A percentile compares a stretch with the other conserved stretches of the same genome.
Evolutionary conservation across 2,113 vertebrate species (phyloP).

Genomic region (Dinomys branickii): DNA sequence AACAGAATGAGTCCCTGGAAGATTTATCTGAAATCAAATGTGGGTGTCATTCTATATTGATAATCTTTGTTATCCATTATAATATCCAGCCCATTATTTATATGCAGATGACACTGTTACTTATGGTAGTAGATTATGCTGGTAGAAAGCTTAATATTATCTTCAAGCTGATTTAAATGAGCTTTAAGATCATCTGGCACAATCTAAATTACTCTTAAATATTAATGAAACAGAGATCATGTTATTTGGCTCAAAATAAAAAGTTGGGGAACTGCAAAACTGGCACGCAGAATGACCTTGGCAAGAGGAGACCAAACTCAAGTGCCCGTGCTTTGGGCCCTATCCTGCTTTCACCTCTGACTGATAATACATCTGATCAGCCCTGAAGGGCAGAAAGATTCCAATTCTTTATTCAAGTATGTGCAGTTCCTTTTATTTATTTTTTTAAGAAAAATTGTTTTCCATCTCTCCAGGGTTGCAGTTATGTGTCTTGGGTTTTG

Average conservation of each 20-base stretch:
- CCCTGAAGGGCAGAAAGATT: conserved; percentile 74
- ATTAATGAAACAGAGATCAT: conserved; percentile 89
- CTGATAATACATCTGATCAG: conserved; percentile 73
- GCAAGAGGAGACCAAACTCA: conserved; percentile 76
- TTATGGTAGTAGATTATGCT: conserved; percentile 87
- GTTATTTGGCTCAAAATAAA: conserved; percentile 86
- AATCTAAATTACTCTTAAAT: conserved; percentile 90
- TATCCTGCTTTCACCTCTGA: conserved; percentile 69
- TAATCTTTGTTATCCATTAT: conserved; percentile 87
- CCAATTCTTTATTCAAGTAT: conserved; percentile 74
- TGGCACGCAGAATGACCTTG: conserved; percentile 82
- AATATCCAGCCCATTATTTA: conserved; percentile 84
- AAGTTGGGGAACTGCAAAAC: conserved; percentile 81
- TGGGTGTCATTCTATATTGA: conserved; percentile 86
- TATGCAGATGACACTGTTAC: conserved; percentile 87
- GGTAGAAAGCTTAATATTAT: conserved; percentile 88
- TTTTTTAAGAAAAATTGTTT: conserved; percentile 77
- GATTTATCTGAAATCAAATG: conserved; percentile 85
- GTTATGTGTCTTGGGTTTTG: conserved; percentile 76
- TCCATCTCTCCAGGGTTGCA: conserved; percentile 72
- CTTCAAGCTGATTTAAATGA: conserved; percentile 89
- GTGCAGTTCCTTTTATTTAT: conserved; percentile 3
- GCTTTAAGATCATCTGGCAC: conserved; percentile 88
- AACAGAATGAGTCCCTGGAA: conserved; percentile 77
- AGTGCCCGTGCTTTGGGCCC: conserved; percentile 65